Conservation (phyloP, 2,888 invertebrate species). For the Apantesis nais region DNA sequence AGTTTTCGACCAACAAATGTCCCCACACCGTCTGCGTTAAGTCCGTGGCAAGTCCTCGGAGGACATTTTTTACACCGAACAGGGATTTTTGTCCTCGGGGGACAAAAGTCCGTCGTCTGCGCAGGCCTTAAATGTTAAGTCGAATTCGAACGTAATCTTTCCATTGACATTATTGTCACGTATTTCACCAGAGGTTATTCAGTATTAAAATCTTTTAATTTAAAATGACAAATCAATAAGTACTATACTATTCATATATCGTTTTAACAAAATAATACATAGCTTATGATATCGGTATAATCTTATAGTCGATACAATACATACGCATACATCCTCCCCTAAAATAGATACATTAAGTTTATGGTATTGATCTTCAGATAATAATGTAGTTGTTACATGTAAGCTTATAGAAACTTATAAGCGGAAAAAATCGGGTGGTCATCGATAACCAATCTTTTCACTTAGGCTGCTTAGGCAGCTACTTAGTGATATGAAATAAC, state of each 20-base stretch:
- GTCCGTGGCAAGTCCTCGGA: too few relatives aligned
- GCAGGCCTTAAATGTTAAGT: background rate
- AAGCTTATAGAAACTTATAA: background rate
- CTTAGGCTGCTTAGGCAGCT: background rate
- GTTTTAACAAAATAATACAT: too few relatives aligned
- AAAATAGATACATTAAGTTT: constrained; percentile 23
- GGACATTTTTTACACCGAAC: too few relatives aligned
- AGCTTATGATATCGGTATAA: too few relatives aligned
- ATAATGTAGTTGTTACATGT: background rate
- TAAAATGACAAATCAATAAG: background rate
- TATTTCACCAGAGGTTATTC: background rate
- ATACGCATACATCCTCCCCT: constrained; percentile 98
- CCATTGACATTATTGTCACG: background rate
- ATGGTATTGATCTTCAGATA: background rate
- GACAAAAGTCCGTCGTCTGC: too few relatives aligned
- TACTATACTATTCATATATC: background rate
- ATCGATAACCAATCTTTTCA: background rate
- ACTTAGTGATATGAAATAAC: background rate
- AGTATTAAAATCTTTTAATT: background rate
- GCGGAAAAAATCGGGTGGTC: too few relatives aligned
- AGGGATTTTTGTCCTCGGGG: too few relatives aligned
- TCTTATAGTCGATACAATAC: too few relatives aligned
- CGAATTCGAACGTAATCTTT: background rate
- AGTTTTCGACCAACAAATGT: too few relatives aligned
- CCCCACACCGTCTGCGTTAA: too few relatives aligned